Evolutionary conservation across 2,113 vertebrate species (phyloP).

Genomic region (Jaculus jaculus): DNA sequence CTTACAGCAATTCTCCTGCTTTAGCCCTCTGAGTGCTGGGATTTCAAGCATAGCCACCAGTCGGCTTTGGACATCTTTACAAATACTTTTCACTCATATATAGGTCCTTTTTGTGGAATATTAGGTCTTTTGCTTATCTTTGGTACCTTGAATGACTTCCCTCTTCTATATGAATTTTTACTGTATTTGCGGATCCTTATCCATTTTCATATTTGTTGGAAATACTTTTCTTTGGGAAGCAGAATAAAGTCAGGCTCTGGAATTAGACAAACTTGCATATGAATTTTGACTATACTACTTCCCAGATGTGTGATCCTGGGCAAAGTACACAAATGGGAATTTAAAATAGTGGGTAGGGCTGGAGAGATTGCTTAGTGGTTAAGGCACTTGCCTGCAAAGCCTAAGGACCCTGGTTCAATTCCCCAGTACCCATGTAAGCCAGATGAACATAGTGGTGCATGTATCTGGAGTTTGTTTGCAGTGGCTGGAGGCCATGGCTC

Average conservation of each 20-base stretch:
- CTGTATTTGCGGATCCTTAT: neutral
- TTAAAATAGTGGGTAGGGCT: neutral
- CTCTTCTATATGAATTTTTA: conserved; percentile 24
- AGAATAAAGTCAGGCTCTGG: conserved; percentile 16
- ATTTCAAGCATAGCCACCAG: neutral
- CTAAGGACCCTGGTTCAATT: too few species aligned
- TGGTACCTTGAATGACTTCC: neutral
- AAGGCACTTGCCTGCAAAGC: neutral
- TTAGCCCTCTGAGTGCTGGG: neutral
- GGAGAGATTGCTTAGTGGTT: neutral
- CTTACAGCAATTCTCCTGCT: too few species aligned
- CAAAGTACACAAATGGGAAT: conserved; percentile 3
- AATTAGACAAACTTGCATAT: neutral
- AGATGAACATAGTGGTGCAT: too few species aligned
- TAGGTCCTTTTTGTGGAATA: conserved; percentile 19
- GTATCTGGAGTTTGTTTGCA: too few species aligned
- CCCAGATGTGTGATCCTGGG: conserved; percentile 10
- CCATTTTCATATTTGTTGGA: conserved; percentile 16
- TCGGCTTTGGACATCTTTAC: neutral
- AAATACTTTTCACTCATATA: conserved; percentile 21
- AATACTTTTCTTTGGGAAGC: conserved; percentile 29
- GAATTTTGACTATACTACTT: conserved; percentile 12
- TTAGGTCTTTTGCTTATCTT: neutral
- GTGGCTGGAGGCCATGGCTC: too few species aligned
- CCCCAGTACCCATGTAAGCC: neutral